phyloP scores from a whole-genome alignment of 2,888 invertebrate species.

The Fragum whitleyi region DNA sequence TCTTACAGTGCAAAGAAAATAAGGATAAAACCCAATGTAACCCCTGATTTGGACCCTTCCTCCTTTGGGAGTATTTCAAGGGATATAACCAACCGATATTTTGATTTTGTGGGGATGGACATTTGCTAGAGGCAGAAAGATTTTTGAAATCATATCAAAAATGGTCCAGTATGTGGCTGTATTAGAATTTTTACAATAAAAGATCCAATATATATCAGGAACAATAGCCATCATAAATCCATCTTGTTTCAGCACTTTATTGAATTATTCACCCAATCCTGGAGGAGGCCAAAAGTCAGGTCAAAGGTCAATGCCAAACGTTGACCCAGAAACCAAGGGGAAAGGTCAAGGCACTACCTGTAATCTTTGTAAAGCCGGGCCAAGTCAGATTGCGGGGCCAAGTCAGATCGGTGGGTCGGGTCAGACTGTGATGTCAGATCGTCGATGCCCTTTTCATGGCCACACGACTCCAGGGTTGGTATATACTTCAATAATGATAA shows the following conservation, averaged over 20 bases:
- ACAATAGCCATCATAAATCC: background rate
- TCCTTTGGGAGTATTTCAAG: too few relatives aligned
- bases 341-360: constrained; percentile 37
- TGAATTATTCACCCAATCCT: constrained; percentile 82
- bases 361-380: constrained; percentile 38
- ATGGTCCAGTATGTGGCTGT: too few relatives aligned
- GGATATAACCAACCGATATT: too few relatives aligned
- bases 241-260: constrained; percentile 71
- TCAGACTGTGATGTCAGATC: constrained; percentile 75
- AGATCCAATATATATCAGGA: too few relatives aligned
- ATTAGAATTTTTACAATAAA: too few relatives aligned
- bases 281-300: constrained; percentile 80
- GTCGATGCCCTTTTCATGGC: constrained; percentile 86
- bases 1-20: too few relatives aligned
- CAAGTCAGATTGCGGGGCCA: background rate
- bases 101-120: too few relatives aligned
- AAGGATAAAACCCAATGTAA: too few relatives aligned
- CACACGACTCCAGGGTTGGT: constrained; percentile 85
- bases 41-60: too few relatives aligned
- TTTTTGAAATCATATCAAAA: too few relatives aligned
- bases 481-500: constrained; percentile 56
- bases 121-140: too few relatives aligned
- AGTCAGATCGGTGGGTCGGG: constrained; percentile 62
- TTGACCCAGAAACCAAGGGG: constrained; percentile 66
- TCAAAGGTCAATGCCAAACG: constrained; percentile 57